A percentile compares a stretch with the other conserved stretches of the same genome.
These are phyloP conservation scores for Octomys mimax DNA, from an alignment of 2,797 vertebrate genomes.

Conservation along the genomic window DNA sequence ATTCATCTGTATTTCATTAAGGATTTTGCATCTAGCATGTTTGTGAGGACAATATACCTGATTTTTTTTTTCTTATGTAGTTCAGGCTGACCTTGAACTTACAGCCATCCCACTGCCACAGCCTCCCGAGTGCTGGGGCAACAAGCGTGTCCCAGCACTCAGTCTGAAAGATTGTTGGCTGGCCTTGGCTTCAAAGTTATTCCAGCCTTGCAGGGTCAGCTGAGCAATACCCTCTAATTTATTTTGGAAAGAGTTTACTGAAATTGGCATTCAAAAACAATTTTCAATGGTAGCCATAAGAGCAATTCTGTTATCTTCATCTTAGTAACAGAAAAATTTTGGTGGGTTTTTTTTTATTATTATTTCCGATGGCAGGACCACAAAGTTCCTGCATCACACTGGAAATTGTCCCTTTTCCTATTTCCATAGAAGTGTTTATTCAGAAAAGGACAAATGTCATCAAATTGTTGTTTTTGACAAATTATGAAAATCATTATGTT, in stretches of 20 bases:
- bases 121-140: neutral
- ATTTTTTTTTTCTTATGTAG: neutral
- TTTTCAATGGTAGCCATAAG: constrained; percentile 36
- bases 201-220: neutral
- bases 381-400: neutral
- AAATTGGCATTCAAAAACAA: neutral
- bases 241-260: neutral
- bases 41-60: neutral
- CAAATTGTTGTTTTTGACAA: constrained; percentile 4
- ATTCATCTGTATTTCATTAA: constrained; percentile 24
- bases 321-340: constrained; percentile 43
- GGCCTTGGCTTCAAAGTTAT: neutral
- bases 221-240: neutral
- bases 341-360: neutral
- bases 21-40: neutral
- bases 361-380: neutral
- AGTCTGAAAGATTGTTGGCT: neutral
- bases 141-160: neutral
- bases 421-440: constrained; percentile 25
- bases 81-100: neutral
- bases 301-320: neutral
- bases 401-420: neutral
- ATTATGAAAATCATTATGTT: constrained; percentile 25
- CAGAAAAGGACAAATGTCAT: neutral
- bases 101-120: neutral